Evolutionary conservation across 2,888 invertebrate species (phyloP).

Genomic region (Hyalella azteca): DNA sequence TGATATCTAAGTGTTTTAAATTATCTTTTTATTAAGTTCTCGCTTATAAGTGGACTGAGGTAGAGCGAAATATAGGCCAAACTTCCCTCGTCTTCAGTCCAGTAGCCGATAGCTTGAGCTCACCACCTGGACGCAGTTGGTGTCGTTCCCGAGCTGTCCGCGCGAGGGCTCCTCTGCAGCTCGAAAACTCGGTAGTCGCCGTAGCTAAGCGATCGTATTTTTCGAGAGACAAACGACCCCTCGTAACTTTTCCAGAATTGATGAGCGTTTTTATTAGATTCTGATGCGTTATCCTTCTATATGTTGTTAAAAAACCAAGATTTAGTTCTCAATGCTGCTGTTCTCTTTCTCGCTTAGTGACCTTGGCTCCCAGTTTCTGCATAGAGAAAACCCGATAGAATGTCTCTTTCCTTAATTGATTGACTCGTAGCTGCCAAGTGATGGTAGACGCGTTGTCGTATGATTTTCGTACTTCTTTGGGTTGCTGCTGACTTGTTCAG

Average conservation of each 20-base stretch:
- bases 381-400: no score
- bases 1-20: not conserved
- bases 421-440: no score
- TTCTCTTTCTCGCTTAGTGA: no score
- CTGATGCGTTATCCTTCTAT: no score
- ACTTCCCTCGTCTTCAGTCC: constrained; percentile 10
- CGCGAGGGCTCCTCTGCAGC: constrained; percentile 11
- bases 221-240: constrained; percentile 16
- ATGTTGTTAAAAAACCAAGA: no score
- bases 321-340: no score
- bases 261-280: no score
- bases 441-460: not conserved
- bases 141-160: not conserved
- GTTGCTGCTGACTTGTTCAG: constrained; percentile 28
- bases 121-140: constrained; percentile 6
- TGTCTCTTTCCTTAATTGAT: no score
- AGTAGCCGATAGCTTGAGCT: not conserved
- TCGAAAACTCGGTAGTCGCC: not conserved
- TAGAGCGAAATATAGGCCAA: constrained; percentile 10
- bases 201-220: constrained; percentile 8
- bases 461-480: not conserved
- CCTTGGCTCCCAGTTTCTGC: no score
- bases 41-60: not conserved
- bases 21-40: not conserved
- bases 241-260: not conserved